A percentile compares a stretch with the other conserved stretches of the same genome.
phyloP scores from a whole-genome alignment of 2,888 invertebrate species.

The Arenicola marina region DNA sequence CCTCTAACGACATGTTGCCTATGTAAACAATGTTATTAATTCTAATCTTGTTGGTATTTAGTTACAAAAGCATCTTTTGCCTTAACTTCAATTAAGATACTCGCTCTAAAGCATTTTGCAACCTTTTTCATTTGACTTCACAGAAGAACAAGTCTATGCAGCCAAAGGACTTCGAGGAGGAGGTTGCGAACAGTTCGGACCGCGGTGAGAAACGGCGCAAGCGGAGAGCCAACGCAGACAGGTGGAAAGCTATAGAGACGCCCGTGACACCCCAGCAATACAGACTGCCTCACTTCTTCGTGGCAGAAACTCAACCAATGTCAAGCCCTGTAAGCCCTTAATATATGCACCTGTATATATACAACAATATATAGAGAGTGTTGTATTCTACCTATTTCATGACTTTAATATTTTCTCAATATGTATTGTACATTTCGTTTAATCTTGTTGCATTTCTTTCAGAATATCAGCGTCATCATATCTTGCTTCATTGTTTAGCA shows the following conservation, averaged over 20 bases:
- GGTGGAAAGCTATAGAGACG: slow-evolving; percentile 28
- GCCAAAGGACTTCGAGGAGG: slow-evolving; percentile 55
- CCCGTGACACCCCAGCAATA: neutral
- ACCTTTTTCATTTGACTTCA: neutral
- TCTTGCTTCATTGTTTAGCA: no score
- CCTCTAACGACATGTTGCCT: no score
- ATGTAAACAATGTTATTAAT: no score
- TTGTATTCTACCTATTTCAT: no score
- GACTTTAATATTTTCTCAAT: no score
- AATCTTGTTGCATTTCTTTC: no score
- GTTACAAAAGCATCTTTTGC: no score
- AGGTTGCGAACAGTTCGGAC: slow-evolving; percentile 49
- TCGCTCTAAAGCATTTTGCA: no score
- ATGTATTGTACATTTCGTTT: no score
- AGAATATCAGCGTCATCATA: no score
- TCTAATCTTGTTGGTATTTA: no score
- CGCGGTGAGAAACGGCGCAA: slow-evolving; percentile 41
- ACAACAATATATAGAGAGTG: neutral
- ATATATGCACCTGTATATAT: neutral
- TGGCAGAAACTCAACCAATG: slow-evolving; percentile 47
- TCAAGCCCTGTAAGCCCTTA: slow-evolving; percentile 41
- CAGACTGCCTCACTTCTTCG: slow-evolving; percentile 32
- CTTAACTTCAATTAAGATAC: no score
- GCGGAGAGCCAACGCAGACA: slow-evolving; percentile 33
- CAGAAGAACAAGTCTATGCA: slow-evolving; percentile 59